phyloP scores from a whole-genome alignment of 2,797 vertebrate species.

The Steatocranus sp. region DNA sequence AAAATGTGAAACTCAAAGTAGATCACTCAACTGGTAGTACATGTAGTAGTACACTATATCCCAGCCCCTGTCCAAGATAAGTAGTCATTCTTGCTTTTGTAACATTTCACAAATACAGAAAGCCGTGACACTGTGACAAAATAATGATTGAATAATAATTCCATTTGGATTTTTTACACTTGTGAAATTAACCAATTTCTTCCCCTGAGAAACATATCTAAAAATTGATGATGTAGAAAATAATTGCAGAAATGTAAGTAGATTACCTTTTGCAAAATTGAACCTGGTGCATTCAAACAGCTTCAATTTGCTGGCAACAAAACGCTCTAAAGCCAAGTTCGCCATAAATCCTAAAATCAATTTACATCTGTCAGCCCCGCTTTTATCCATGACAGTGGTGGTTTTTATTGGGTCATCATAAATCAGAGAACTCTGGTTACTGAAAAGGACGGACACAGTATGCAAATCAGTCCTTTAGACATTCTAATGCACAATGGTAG shows the following conservation, averaged over 20 bases:
- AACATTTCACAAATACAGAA: background rate
- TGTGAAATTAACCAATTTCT: background rate
- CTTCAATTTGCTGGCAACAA: constrained; percentile 14
- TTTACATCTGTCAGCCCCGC: constrained; percentile 56
- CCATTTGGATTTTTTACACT: background rate
- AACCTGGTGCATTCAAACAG: constrained; percentile 1
- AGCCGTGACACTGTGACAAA: background rate
- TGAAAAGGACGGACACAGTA: constrained; percentile 37
- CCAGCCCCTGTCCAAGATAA: background rate
- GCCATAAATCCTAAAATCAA: constrained; percentile 52
- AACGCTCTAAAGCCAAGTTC: constrained; percentile 18
- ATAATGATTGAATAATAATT: background rate
- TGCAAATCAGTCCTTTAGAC: constrained; percentile 53
- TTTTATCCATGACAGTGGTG: constrained; percentile 33
- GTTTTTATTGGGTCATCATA: constrained; percentile 51
- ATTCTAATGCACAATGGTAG: background rate
- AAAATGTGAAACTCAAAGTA: background rate
- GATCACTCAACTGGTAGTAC: background rate
- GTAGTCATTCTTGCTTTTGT: background rate
- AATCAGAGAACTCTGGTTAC: constrained; percentile 46
- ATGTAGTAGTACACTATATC: background rate
- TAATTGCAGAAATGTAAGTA: background rate
- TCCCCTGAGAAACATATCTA: accelerated
- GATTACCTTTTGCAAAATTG: background rate
- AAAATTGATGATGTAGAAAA: background rate